Evolutionary conservation across 2,888 invertebrate species (phyloP).

Genomic region (Pristionchus mayeri): DNA sequence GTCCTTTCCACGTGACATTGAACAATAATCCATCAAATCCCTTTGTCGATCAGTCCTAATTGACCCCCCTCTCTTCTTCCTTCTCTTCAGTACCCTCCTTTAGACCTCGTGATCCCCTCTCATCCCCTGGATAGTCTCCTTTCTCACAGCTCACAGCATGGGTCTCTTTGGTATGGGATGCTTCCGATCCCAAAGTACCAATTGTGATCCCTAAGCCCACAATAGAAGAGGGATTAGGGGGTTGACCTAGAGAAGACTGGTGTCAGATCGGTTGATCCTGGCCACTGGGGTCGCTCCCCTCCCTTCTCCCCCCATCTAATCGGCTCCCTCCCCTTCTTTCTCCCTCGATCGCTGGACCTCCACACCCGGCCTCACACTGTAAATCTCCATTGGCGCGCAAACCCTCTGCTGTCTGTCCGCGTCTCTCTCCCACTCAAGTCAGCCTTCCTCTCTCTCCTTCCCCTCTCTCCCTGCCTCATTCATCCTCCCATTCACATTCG

Average conservation of each 20-base stretch:
- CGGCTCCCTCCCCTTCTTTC: neutral
- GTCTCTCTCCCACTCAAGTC: neutral
- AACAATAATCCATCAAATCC: neutral
- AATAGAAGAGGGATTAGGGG: too few relatives aligned
- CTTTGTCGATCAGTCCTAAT: neutral
- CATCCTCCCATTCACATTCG: conserved; percentile 14
- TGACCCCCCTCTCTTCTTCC: neutral
- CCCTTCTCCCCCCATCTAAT: neutral
- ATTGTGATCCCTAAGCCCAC: too few relatives aligned
- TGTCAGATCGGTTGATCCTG: neutral
- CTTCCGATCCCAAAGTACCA: neutral
- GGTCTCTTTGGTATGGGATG: neutral
- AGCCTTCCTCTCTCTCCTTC: neutral
- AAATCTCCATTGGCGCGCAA: conserved; percentile 26
- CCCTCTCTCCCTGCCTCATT: neutral
- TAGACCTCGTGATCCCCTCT: neutral
- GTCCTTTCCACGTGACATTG: neutral
- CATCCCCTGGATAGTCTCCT: too few relatives aligned
- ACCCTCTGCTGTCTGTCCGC: neutral
- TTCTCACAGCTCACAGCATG: too few relatives aligned
- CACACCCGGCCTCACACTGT: conserved; percentile 19
- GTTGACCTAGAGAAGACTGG: too few relatives aligned
- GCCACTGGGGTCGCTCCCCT: neutral
- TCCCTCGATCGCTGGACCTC: neutral
- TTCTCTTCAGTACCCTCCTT: too few relatives aligned